Evolutionary conservation across 2,888 invertebrate species (phyloP).

Genomic region (Oscheius sp.): DNA sequence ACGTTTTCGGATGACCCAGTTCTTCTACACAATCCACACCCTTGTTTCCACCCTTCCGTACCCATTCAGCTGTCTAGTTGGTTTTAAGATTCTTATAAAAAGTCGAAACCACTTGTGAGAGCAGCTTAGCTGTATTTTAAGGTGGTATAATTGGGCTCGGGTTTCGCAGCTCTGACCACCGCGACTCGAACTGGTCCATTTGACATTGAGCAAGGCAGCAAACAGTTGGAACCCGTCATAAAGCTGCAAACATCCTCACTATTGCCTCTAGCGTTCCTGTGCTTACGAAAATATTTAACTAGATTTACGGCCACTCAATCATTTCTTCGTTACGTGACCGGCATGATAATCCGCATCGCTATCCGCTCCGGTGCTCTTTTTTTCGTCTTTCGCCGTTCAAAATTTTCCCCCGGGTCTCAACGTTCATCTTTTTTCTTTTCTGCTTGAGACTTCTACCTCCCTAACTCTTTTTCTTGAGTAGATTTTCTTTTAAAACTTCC

Average conservation of each 20-base stretch:
- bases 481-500: background rate
- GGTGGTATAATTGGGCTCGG: conserved; percentile 32
- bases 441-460: no score
- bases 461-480: background rate
- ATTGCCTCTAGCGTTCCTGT: background rate
- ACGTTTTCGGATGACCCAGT: conserved; percentile 36
- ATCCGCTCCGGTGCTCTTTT: no score
- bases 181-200: conserved; percentile 36
- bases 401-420: background rate
- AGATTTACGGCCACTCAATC: conserved; percentile 2
- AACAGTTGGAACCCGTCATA: conserved; percentile 37
- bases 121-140: background rate
- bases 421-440: background rate
- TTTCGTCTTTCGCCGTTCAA: background rate
- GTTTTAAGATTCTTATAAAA: background rate
- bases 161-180: conserved; percentile 34
- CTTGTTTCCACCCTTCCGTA: conserved; percentile 25
- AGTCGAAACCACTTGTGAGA: background rate
- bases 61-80: background rate
- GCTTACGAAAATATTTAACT: conserved; percentile 16
- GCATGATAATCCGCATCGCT: no score
- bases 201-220: conserved; percentile 37
- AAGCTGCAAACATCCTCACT: conserved; percentile 33
- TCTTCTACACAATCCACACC: conserved; percentile 24
- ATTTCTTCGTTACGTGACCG: background rate